These are phyloP conservation scores for Dendrocincla tyrannina DNA, from an alignment of 2,797 vertebrate genomes.

Conservation along the genomic window DNA sequence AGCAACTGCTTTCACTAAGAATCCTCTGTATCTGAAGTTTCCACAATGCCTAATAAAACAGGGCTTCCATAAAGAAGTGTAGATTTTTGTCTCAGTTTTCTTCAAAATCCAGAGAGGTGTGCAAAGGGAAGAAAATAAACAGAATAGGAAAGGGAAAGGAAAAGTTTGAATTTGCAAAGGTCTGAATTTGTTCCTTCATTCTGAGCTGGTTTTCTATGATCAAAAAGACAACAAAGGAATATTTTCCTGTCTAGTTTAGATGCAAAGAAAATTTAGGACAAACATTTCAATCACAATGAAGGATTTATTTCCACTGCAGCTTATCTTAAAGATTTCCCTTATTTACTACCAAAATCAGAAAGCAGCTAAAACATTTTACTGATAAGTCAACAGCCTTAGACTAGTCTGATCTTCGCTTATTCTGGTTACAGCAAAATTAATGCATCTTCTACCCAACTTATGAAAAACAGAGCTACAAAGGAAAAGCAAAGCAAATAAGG, in stretches of 20 bases:
- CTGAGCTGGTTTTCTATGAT: background rate
- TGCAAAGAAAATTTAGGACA: background rate
- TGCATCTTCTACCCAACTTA: background rate
- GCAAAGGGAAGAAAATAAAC: background rate
- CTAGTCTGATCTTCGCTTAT: background rate
- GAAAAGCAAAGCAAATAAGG: background rate
- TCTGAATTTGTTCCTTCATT: background rate
- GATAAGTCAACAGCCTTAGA: background rate
- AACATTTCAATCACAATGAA: conserved; percentile 5
- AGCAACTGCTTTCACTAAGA: conserved; percentile 37
- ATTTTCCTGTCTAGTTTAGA: background rate
- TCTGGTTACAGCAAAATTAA: background rate
- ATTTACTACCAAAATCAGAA: background rate
- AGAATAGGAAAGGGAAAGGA: background rate
- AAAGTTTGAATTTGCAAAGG: background rate
- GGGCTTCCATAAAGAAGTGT: background rate
- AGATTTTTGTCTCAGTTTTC: background rate
- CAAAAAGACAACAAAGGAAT: background rate
- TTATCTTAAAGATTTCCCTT: background rate
- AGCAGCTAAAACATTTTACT: background rate
- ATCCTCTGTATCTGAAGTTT: background rate
- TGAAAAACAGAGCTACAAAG: background rate
- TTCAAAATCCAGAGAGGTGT: background rate
- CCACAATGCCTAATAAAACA: background rate
- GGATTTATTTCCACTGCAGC: background rate